Evolutionary conservation across 2,113 vertebrate species (phyloP).

Genomic region (Clupea harengus): DNA sequence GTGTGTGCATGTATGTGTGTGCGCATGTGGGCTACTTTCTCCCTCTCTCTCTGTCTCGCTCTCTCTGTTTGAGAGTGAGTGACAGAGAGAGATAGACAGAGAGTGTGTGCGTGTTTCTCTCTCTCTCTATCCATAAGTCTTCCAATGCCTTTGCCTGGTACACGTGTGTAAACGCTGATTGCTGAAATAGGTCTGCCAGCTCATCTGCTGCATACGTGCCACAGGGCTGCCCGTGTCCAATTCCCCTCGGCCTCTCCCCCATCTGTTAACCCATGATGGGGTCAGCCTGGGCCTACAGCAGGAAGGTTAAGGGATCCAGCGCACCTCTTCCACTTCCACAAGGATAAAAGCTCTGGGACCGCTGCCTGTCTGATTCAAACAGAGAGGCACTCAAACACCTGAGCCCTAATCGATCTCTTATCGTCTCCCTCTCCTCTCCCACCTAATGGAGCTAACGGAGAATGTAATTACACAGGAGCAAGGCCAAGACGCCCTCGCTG

Average conservation of each 20-base stretch:
- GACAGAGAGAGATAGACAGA: too few relatives aligned
- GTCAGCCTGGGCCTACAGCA: too few relatives aligned
- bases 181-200: not conserved
- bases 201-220: not conserved
- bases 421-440: not conserved
- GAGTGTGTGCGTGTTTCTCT: too few relatives aligned
- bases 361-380: too few relatives aligned
- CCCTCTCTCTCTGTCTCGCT: too few relatives aligned
- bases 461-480: not conserved
- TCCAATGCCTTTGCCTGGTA: not conserved
- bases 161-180: not conserved
- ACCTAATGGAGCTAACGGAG: not conserved
- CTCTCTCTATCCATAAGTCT: not conserved
- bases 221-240: not conserved
- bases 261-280: not conserved
- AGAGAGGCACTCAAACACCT: not conserved
- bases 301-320: too few relatives aligned
- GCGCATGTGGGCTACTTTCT: too few relatives aligned
- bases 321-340: too few relatives aligned
- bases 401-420: not conserved
- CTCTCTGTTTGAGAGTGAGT: too few relatives aligned
- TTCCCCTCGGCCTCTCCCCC: too few relatives aligned
- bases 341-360: too few relatives aligned
- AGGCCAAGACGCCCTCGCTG: not conserved
- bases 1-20: not conserved